Percentiles rank a stretch among this genome's conserved stretches.
These are phyloP conservation scores for Ormyrus rosae DNA, from an alignment of 2,888 invertebrate species.

Conservation along the genomic window DNA sequence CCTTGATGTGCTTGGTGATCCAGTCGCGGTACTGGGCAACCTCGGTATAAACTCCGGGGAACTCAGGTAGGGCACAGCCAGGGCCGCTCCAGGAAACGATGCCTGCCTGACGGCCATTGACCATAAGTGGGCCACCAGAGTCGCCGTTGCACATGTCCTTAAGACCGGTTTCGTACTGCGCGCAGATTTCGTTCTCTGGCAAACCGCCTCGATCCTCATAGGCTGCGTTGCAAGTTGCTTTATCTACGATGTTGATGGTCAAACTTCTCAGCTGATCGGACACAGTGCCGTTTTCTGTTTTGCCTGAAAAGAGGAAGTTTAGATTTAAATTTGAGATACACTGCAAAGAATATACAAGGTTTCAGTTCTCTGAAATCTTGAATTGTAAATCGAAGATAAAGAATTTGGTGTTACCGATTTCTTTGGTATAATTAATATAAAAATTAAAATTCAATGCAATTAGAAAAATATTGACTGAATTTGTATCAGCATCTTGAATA, in stretches of 20 bases:
- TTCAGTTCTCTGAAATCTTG: too few species aligned
- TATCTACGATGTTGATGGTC: slow-evolving; percentile 78
- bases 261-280: slow-evolving; percentile 77
- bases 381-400: too few species aligned
- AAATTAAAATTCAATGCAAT: too few species aligned
- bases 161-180: slow-evolving; percentile 79
- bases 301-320: background rate
- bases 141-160: slow-evolving; percentile 70
- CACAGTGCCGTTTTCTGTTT: slow-evolving; percentile 22
- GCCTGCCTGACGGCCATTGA: slow-evolving; percentile 63
- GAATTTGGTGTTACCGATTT: too few species aligned
- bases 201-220: slow-evolving; percentile 76
- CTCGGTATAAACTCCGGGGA: slow-evolving; percentile 76
- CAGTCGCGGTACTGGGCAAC: slow-evolving; percentile 76
- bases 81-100: slow-evolving; percentile 61
- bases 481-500: too few species aligned
- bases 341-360: too few species aligned
- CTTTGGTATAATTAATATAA: too few species aligned
- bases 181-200: slow-evolving; percentile 80
- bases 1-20: slow-evolving; percentile 56
- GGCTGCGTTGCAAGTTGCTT: slow-evolving; percentile 74
- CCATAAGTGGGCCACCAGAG: slow-evolving; percentile 66
- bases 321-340: too few species aligned
- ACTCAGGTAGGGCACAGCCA: slow-evolving; percentile 75
- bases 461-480: too few species aligned